Percentiles rank a stretch among this genome's conserved stretches.
Conservation (phyloP, 92 coral and sea anemone species). For the Porites rus region DNA sequence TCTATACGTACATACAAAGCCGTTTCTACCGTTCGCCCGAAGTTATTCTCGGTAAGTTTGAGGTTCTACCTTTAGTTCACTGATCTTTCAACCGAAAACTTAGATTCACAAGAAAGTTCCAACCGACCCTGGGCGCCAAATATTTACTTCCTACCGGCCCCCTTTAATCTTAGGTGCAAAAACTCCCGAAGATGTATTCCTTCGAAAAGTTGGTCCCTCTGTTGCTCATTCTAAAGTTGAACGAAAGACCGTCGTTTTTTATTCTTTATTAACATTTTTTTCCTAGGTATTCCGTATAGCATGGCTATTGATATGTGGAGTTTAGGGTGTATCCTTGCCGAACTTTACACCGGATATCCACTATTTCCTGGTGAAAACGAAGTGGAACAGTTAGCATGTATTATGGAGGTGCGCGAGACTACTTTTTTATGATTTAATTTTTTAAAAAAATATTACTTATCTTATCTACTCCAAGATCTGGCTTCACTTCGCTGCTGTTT, state of each 20-base stretch:
- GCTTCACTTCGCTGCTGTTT: not conserved
- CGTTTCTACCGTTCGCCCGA: constrained; percentile 98
- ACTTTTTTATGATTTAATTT: not conserved
- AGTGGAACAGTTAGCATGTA: constrained; percentile 97
- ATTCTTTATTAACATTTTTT: not conserved
- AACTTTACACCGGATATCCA: constrained; percentile 98
- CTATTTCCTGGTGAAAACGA: constrained; percentile 99
- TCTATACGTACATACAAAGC: constrained; percentile 97
- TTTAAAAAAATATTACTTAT: too few species aligned
- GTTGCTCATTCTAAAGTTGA: not conserved
- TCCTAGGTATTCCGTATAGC: constrained; percentile 84
- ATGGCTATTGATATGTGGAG: constrained; percentile 99
- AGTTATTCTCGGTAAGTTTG: constrained; percentile 83
- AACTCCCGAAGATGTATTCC: too few species aligned
- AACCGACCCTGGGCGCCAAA: too few species aligned
- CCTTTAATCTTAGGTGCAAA: too few species aligned
- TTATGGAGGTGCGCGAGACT: constrained; percentile 88
- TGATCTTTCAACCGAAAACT: too few species aligned
- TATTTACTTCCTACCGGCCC: too few species aligned
- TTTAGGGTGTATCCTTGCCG: constrained; percentile 95
- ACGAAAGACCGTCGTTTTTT: not conserved
- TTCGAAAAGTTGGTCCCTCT: too few species aligned
- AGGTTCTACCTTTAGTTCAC: too few species aligned
- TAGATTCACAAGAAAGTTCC: too few species aligned
- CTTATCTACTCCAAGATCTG: not conserved